Evolutionary conservation across 2,888 invertebrate genomes (phyloP).

Genomic region (Ichneumon xanthorius): DNA sequence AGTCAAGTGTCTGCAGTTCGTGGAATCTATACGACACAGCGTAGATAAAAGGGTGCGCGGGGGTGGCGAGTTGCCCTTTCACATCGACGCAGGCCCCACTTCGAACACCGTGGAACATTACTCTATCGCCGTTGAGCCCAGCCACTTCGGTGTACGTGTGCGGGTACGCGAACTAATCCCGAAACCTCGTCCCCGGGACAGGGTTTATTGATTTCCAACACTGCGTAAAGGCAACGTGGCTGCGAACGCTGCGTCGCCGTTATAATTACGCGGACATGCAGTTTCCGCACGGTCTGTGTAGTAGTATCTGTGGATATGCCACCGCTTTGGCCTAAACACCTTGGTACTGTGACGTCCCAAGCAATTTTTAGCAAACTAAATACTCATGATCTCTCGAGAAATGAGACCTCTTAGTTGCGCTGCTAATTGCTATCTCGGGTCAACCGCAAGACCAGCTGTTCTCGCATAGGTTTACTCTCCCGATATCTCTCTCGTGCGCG

Average conservation of each 20-base stretch:
- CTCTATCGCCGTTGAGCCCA: conserved; percentile 9
- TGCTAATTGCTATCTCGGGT: no score
- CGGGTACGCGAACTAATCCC: conserved; percentile 20
- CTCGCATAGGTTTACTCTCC: no score
- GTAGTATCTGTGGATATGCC: conserved; percentile 10
- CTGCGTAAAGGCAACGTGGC: conserved; percentile 74
- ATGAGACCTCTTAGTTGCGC: no score
- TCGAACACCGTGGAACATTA: background rate
- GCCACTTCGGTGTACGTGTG: background rate
- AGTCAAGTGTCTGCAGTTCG: background rate
- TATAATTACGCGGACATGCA: conserved; percentile 71
- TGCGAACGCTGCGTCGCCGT: conserved; percentile 69
- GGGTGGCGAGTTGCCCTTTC: conserved; percentile 4
- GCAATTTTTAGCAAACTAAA: no score
- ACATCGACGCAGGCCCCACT: conserved; percentile 16
- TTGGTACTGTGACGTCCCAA: background rate
- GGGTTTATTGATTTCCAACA: conserved; percentile 78
- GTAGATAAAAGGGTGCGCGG: background rate
- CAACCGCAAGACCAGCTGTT: no score
- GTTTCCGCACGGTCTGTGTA: conserved; percentile 23
- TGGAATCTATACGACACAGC: conserved; percentile 5
- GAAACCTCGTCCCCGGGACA: conserved; percentile 73
- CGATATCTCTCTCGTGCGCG: no score
- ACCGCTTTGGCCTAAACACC: background rate
- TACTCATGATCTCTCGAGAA: no score